phyloP scores from a whole-genome alignment of 53 echinoderm and acorn worm genomes.

The Luidia sarsii region DNA sequence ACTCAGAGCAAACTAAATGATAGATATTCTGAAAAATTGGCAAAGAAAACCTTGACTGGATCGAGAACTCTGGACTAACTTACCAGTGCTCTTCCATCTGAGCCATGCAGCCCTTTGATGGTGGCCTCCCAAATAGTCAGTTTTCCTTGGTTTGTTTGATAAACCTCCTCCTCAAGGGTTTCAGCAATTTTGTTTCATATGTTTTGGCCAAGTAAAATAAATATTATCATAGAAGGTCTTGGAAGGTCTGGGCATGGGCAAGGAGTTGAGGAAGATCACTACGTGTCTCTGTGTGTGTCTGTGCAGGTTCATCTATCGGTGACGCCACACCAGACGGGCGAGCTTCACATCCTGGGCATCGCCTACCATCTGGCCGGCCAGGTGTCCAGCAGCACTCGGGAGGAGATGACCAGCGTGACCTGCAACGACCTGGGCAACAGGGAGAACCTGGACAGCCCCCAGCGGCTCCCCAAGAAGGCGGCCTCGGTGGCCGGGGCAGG shows the following conservation, averaged over 20 bases:
- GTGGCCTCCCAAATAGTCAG: no score
- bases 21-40: no score
- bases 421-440: slow-evolving; percentile 60
- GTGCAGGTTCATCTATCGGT: slow-evolving; percentile 79
- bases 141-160: neutral
- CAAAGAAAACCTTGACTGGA: no score
- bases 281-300: no score
- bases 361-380: slow-evolving; percentile 88
- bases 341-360: slow-evolving; percentile 88
- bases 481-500: slow-evolving; percentile 51
- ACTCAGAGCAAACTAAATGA: neutral
- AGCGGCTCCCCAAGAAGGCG: slow-evolving; percentile 52
- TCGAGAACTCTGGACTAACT: no score
- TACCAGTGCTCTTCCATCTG: no score
- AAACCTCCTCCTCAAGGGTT: neutral
- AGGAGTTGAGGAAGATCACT: no score
- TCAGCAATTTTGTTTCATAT: neutral
- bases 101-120: no score
- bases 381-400: slow-evolving; percentile 20
- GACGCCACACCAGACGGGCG: slow-evolving; percentile 85
- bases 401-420: slow-evolving; percentile 24
- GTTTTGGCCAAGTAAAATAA: no score
- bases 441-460: slow-evolving; percentile 64
- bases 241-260: no score
- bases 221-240: no score